These are phyloP conservation scores for Stegostoma tigrinum DNA, from an alignment of 2,113 vertebrate genomes.

Conservation along the genomic window DNA sequence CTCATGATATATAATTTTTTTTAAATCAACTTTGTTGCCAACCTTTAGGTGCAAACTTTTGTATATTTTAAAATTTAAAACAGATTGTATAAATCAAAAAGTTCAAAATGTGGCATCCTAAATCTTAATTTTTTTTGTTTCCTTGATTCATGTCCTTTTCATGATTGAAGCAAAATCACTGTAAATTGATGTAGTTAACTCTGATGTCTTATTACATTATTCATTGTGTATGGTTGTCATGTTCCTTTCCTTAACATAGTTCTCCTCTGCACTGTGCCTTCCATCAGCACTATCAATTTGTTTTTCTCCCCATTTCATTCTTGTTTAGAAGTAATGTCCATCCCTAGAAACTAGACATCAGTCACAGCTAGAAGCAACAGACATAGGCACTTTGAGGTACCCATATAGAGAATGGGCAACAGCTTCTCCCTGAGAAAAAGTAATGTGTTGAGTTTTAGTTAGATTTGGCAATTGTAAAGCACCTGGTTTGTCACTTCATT, in stretches of 20 bases:
- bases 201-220: neutral
- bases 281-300: neutral
- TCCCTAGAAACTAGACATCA: neutral
- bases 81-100: neutral
- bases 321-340: neutral
- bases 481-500: neutral
- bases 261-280: neutral
- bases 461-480: neutral
- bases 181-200: neutral
- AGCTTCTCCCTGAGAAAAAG: neutral
- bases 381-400: neutral
- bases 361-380: neutral
- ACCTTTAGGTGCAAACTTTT: neutral
- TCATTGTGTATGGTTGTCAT: neutral
- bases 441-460: neutral
- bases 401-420: neutral
- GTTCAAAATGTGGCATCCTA: neutral
- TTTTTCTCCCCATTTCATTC: neutral
- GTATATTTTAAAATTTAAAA: neutral
- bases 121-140: neutral
- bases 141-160: neutral
- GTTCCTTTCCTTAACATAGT: neutral
- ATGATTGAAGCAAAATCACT: neutral
- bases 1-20: neutral
- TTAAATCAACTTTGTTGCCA: neutral